Evolutionary conservation across 2,797 vertebrate species (phyloP), one percentile per base, ranked within the genome.

Genomic region (Esox masquinongy): DNA sequence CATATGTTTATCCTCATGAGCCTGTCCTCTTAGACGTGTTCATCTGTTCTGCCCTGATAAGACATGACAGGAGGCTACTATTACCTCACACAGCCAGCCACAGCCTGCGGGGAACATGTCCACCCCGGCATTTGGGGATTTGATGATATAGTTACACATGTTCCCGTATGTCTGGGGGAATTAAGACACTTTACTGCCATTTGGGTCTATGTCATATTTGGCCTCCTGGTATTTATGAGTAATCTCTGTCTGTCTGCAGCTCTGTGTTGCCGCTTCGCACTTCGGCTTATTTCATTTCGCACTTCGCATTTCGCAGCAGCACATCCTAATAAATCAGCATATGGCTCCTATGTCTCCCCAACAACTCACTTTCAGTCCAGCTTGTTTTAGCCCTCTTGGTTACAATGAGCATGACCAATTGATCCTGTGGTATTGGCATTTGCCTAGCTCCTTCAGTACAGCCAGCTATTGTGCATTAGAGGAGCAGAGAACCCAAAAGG

Each of bases 381-480:
- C 91, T 90, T 92, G 88, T 90, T 93, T 92, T 85, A 92, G 86
- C 82, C 81, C 71, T 68, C 81, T 73, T 50, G 77, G 68, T 86
- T 91, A 93, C 86, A 91, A 86, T 89, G 75, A 83, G 85, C 78
- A 69, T 90, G 85, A 84, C 92, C 79, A 89, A 94, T 93, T 89
- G 90, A 88, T 94, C 91, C 93, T 92, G 91, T 90, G 90, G 87
- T 88, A 84, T 79, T 93, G 93, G 91, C 91, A 93, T 89, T 81
- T 85, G 80, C 83, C 74, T 83, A 49, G 36, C 76, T 81, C 59
- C 59, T 74, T 80, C 84, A 22, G 59, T 84, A 94, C 91, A 94
- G 87, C 88, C 72, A 71, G 49, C 83, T 82, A 92, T 93, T 94
- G 92, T 94, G 77, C 79, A 80, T 74, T n/a, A 77, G 79, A 73